Percentiles rank a stretch among this genome's conserved stretches.
Evolutionary conservation across 2,797 vertebrate genomes (phyloP).

Genomic region (Peromyscus nudipes): DNA sequence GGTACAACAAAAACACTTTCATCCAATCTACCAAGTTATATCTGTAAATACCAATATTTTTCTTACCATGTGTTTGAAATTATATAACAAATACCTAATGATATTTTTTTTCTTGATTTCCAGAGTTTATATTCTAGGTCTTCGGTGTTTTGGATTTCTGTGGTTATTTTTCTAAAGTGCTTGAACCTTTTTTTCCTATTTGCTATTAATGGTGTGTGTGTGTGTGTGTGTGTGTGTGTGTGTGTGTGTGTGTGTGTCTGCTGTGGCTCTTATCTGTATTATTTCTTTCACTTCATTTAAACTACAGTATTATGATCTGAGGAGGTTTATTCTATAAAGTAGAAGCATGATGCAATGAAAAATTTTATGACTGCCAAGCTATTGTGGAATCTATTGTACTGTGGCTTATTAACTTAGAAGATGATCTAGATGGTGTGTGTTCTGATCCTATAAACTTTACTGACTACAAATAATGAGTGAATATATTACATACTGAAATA

Average conservation of each 20-base stretch:
- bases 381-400: background rate
- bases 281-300: slow-evolving; percentile 2
- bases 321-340: background rate
- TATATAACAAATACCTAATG: background rate
- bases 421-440: background rate
- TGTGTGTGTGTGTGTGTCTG: background rate
- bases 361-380: background rate
- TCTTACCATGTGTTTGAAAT: slow-evolving; percentile 5
- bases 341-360: background rate
- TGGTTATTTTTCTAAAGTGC: slow-evolving; percentile 41
- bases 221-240: background rate
- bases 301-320: background rate
- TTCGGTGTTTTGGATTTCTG: slow-evolving; percentile 49
- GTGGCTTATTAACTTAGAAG: background rate
- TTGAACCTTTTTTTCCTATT: background rate
- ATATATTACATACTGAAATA: slow-evolving; percentile 31
- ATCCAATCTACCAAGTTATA: background rate
- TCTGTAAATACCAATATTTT: background rate
- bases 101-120: background rate
- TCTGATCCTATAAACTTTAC: slow-evolving; percentile 4
- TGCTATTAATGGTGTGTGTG: background rate
- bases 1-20: background rate
- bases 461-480: slow-evolving; percentile 23
- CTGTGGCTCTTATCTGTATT: background rate
- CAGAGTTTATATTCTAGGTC: background rate